A percentile compares a stretch with the other conserved stretches of the same genome.
Evolutionary conservation across 2,888 invertebrate genomes (phyloP).

Genomic region (Drosophila melanosoma): DNA sequence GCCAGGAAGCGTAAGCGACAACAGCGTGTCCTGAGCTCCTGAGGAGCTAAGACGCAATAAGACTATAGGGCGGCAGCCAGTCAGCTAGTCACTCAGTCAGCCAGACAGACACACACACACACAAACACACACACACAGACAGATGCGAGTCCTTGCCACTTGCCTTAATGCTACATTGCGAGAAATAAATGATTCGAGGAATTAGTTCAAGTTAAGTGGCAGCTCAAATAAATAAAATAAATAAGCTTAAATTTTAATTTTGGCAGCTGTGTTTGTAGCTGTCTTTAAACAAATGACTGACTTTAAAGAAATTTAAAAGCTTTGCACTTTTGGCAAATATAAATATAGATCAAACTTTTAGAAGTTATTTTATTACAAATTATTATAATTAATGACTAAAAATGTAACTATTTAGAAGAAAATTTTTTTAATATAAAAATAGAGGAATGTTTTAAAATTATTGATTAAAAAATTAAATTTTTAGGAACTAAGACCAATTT

Average conservation of each 20-base stretch:
- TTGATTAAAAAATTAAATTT: too few relatives aligned
- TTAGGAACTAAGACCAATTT: not conserved
- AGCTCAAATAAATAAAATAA: not conserved
- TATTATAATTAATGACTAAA: too few relatives aligned
- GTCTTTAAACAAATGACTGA: too few relatives aligned
- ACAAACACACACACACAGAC: constrained; percentile 11
- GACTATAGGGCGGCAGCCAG: constrained; percentile 36
- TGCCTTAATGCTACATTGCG: constrained; percentile 29
- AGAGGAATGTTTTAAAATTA: too few relatives aligned
- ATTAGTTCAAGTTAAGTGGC: constrained; percentile 3
- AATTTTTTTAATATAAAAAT: too few relatives aligned
- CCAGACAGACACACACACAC: constrained; percentile 1
- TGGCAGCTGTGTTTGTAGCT: not conserved
- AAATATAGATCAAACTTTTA: too few relatives aligned
- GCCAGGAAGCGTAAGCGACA: constrained; percentile 66
- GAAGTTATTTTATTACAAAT: too few relatives aligned
- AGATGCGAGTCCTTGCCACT: constrained; percentile 25
- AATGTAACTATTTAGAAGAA: too few relatives aligned
- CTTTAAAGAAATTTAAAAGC: too few relatives aligned
- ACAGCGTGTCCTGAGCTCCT: constrained; percentile 39
- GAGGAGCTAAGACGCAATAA: constrained; percentile 63
- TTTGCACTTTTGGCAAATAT: too few relatives aligned
- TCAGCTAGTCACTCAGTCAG: constrained; percentile 13
- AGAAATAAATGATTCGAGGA: constrained; percentile 18
- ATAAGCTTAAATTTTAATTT: not conserved